A percentile compares a stretch with the other conserved stretches of the same genome.
phyloP scores from a whole-genome alignment of 1,140 invertebrate genomes.

The Caenorhabditis inopinata region DNA sequence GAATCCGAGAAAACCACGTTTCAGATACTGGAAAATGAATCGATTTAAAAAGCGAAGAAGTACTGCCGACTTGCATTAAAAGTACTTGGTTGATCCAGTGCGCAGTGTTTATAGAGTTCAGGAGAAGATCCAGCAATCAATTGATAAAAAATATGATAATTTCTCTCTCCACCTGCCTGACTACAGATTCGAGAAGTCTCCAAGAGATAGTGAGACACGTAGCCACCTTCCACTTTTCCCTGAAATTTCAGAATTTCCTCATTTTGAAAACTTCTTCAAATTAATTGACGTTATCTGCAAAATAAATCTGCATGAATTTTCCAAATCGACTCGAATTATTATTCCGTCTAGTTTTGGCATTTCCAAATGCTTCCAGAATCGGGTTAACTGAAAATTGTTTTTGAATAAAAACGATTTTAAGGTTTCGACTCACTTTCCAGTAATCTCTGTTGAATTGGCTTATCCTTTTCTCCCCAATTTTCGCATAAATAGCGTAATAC shows the following conservation, averaged over 20 bases:
- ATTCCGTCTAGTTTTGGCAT: conserved; percentile 93
- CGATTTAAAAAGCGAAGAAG: not conserved
- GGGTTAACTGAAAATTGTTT: conserved; percentile 75
- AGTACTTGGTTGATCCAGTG: conserved; percentile 30
- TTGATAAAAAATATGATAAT: conserved; percentile 95
- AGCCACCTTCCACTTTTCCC: conserved; percentile 83
- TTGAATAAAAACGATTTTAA: not conserved
- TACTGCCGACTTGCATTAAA: conserved; percentile 67
- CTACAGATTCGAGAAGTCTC: conserved; percentile 87
- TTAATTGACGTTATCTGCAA: conserved; percentile 74
- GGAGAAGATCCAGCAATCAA: conserved; percentile 84
- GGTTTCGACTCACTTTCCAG: conserved; percentile 73
- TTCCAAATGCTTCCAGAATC: conserved; percentile 87
- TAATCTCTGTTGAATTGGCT: conserved; percentile 89
- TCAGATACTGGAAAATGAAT: conserved; percentile 73
- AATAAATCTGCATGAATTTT: conserved; percentile 98
- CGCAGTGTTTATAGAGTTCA: conserved; percentile 71
- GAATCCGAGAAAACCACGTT: conserved; percentile 85
- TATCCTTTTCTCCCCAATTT: conserved; percentile 77
- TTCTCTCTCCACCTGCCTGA: conserved; percentile 82
- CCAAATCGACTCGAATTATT: conserved; percentile 96
- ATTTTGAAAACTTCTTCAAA: not conserved
- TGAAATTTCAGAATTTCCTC: conserved; percentile 63
- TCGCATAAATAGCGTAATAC: conserved; percentile 84
- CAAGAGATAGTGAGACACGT: conserved; percentile 90